Conservation (phyloP, 2,888 invertebrate species). For the Eilema depressum region DNA sequence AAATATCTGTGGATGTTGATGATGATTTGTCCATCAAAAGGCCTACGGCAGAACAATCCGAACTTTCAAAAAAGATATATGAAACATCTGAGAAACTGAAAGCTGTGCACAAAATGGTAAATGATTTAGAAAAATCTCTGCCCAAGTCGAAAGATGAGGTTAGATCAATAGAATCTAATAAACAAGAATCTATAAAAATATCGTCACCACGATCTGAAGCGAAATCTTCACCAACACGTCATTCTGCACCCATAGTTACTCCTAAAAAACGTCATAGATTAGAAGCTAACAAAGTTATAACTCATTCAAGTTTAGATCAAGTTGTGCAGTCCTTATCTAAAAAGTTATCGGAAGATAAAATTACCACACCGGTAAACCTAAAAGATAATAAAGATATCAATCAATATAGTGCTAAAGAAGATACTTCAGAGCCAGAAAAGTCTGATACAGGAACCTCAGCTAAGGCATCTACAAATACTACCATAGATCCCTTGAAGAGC, state of each 20-base stretch:
- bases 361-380: constrained; percentile 45
- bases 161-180: constrained; percentile 65
- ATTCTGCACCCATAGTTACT: constrained; percentile 87
- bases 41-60: constrained; percentile 78
- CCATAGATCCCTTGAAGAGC: constrained; percentile 78
- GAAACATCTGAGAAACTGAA: constrained; percentile 84
- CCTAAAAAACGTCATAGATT: constrained; percentile 91
- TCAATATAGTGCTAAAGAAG: constrained; percentile 70
- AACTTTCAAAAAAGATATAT: constrained; percentile 82
- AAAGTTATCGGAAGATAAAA: constrained; percentile 80
- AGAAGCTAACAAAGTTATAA: constrained; percentile 86
- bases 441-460: constrained; percentile 49
- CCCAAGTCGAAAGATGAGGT: constrained; percentile 79
- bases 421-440: constrained; percentile 63
- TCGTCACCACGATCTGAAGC: constrained; percentile 75
- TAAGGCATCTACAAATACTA: constrained; percentile 56
- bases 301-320: constrained; percentile 76
- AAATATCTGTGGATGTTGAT: constrained; percentile 59
- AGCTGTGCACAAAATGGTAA: constrained; percentile 82
- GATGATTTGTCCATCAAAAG: constrained; percentile 76
- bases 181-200: constrained; percentile 69
- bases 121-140: constrained; percentile 79
- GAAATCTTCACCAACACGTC: constrained; percentile 73
- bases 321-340: constrained; percentile 84
- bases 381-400: constrained; percentile 72